Percentiles rank a stretch among this genome's conserved stretches.
Conservation (phyloP, 2,888 invertebrate species). For the Zele albiditarsus region DNA sequence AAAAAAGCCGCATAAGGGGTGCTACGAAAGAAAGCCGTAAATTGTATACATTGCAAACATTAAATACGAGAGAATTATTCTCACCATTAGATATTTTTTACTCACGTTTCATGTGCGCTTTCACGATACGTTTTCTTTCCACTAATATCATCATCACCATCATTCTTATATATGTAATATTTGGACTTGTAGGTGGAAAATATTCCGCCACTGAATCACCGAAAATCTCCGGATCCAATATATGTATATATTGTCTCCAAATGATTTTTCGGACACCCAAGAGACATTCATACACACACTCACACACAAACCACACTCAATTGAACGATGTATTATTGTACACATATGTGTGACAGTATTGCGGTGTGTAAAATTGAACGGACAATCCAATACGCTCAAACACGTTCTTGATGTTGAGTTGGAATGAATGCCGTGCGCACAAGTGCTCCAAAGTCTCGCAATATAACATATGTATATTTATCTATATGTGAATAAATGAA, state of each 20-base stretch:
- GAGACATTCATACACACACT: neutral
- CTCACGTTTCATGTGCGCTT: conserved; percentile 36
- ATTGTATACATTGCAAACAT: neutral
- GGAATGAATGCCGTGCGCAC: neutral
- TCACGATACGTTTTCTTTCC: conserved; percentile 21
- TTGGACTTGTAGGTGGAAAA: neutral
- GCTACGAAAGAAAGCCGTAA: conserved; percentile 28
- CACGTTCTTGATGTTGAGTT: neutral
- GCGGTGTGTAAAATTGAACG: neutral
- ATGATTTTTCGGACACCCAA: conserved; percentile 25
- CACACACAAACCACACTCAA: neutral
- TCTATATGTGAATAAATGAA: neutral
- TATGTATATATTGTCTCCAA: conserved; percentile 5
- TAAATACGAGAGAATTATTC: conserved; percentile 22
- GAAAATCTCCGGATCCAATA: neutral
- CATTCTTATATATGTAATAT: neutral
- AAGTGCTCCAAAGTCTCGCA: neutral
- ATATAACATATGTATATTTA: neutral
- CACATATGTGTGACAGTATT: neutral
- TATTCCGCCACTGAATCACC: conserved; percentile 28
- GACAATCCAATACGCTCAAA: neutral
- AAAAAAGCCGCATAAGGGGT: conserved; percentile 30
- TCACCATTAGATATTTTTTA: conserved; percentile 35
- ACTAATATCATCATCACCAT: conserved; percentile 23
- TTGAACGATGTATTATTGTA: neutral